Conservation (phyloP, 2,113 vertebrate species). For the Leucopsar rothschildi region DNA sequence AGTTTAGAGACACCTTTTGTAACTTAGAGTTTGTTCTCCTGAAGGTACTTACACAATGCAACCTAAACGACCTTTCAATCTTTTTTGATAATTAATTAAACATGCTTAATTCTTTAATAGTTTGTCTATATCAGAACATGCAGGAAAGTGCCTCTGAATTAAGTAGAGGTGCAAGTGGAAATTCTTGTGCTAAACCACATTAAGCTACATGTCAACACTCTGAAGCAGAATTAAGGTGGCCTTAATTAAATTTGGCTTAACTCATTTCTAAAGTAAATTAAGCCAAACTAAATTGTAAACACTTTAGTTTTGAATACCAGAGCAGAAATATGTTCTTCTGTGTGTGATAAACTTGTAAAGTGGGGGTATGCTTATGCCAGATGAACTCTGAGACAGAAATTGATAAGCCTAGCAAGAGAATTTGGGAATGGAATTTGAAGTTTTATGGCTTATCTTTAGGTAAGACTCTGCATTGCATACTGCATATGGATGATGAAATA, state of each 20-base stretch:
- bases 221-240: conserved; percentile 38
- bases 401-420: neutral
- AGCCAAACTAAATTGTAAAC: conserved; percentile 32
- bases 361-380: neutral
- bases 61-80: neutral
- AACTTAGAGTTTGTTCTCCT: neutral
- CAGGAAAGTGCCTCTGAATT: neutral
- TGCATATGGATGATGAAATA: neutral
- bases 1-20: neutral
- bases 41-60: neutral
- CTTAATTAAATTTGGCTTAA: conserved; percentile 62
- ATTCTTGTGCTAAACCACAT: conserved; percentile 48
- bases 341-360: neutral
- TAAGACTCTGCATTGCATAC: neutral
- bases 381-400: neutral
- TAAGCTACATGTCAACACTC: conserved; percentile 49
- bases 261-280: conserved; percentile 57
- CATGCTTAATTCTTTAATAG: conserved; percentile 18
- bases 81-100: conserved; percentile 34
- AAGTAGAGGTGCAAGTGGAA: neutral
- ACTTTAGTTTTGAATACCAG: neutral
- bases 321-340: neutral
- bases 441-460: neutral
- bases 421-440: neutral
- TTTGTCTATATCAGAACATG: neutral